Percentiles rank a stretch among this genome's conserved stretches.
phyloP scores from a whole-genome alignment of 1,140 invertebrate species.

The Brachionus sp. region DNA sequence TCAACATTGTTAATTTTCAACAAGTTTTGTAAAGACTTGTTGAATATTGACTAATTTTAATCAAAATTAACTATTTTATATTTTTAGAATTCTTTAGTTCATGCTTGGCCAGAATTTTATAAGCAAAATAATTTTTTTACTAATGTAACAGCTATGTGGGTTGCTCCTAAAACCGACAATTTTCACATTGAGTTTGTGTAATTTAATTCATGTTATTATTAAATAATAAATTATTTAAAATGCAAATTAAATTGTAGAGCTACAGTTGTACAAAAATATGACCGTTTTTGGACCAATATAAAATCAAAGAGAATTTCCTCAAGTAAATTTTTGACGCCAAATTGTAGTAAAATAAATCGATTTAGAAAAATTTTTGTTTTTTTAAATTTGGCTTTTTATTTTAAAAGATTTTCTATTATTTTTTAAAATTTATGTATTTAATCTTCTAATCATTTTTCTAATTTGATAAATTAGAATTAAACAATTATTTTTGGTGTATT shows the following conservation, averaged over 20 bases:
- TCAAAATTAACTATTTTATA: background rate
- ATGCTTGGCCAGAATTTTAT: slow-evolving; percentile 40
- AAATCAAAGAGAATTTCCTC: slow-evolving; percentile 12
- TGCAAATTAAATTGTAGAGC: background rate
- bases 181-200: slow-evolving; percentile 38
- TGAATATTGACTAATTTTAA: background rate
- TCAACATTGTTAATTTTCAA: background rate
- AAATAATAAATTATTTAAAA: background rate
- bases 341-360: background rate
- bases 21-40: background rate
- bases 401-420: background rate
- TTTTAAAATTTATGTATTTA: background rate
- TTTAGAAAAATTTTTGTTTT: background rate
- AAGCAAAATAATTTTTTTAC: background rate
- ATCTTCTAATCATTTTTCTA: background rate
- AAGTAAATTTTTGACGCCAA: background rate
- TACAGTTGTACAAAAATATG: slow-evolving; percentile 27
- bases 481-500: background rate
- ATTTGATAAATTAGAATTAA: background rate
- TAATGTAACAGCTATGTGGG: slow-evolving; percentile 18
- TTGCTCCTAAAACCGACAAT: background rate
- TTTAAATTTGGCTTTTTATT: background rate
- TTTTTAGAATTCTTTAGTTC: slow-evolving; percentile 31
- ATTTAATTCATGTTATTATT: background rate
- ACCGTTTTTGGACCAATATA: slow-evolving; percentile 28